These are phyloP conservation scores for Lumbricus terrestris DNA, from an alignment of 2,888 invertebrate species.

Conservation along the genomic window DNA sequence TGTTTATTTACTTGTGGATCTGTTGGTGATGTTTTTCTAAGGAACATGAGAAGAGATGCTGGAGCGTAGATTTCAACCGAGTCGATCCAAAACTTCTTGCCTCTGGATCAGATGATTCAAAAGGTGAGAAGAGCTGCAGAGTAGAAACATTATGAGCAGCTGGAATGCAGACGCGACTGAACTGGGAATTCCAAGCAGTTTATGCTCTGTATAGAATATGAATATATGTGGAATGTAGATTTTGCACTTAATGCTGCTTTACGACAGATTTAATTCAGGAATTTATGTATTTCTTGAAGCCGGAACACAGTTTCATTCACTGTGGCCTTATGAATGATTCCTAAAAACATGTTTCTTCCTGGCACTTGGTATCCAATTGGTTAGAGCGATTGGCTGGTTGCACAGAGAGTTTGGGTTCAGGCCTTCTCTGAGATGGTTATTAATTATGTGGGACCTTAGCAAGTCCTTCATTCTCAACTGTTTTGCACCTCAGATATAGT, in stretches of 20 bases:
- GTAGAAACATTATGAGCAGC: neutral
- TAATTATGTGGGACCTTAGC: too few relatives aligned
- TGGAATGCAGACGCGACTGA: neutral
- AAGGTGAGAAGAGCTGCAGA: slow-evolving; percentile 57
- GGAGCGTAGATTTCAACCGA: slow-evolving; percentile 92
- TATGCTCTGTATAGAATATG: neutral
- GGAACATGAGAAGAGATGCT: slow-evolving; percentile 84
- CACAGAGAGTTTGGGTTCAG: too few relatives aligned
- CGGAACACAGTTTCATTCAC: too few relatives aligned
- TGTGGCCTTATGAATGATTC: too few relatives aligned
- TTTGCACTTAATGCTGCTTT: neutral
- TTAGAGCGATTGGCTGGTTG: too few relatives aligned
- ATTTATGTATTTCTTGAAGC: neutral
- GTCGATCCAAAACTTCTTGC: slow-evolving; percentile 86
- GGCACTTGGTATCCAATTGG: too few relatives aligned
- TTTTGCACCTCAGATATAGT: too few relatives aligned
- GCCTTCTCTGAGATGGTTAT: too few relatives aligned
- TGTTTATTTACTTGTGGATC: neutral
- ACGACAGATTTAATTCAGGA: neutral
- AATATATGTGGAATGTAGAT: neutral
- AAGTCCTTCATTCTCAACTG: too few relatives aligned
- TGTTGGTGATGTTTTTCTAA: slow-evolving; percentile 16
- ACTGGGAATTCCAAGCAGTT: neutral
- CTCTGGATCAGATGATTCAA: slow-evolving; percentile 87
- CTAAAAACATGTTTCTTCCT: too few relatives aligned